phyloP scores from a whole-genome alignment of 2,888 invertebrate genomes.

The Cosmopolites sordidus region DNA sequence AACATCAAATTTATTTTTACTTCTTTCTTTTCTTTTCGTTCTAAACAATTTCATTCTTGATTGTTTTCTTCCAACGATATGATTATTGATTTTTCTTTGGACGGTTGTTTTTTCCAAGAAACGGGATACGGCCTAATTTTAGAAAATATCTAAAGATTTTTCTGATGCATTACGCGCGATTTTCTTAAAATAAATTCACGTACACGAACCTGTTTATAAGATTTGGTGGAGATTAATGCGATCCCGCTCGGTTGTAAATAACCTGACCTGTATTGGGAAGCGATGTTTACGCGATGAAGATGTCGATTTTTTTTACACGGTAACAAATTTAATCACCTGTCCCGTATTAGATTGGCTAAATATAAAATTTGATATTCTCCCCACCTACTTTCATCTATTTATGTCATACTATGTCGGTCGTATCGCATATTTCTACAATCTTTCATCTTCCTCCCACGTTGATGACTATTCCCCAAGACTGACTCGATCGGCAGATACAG shows the following conservation, averaged over 20 bases:
- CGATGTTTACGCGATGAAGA: background rate
- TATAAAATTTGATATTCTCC: slow-evolving; percentile 39
- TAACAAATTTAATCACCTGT: slow-evolving; percentile 40
- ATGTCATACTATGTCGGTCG: slow-evolving; percentile 41
- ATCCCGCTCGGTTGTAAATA: background rate
- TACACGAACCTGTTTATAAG: background rate
- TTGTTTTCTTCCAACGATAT: background rate
- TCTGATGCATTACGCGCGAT: background rate
- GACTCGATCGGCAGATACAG: slow-evolving; percentile 3
- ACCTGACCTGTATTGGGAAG: background rate
- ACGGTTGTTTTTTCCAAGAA: background rate
- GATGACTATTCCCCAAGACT: slow-evolving; percentile 10
- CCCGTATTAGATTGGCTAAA: slow-evolving; percentile 41
- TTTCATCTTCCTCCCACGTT: slow-evolving; percentile 42
- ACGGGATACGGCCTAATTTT: background rate
- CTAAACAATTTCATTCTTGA: background rate
- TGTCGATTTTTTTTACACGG: slow-evolving; percentile 19
- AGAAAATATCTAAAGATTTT: background rate
- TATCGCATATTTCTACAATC: slow-evolving; percentile 47
- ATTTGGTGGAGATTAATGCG: background rate
- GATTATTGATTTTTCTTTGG: background rate
- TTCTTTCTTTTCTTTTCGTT: no score
- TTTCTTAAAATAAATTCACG: slow-evolving; percentile 1
- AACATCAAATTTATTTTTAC: background rate
- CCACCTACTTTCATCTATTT: slow-evolving; percentile 31